Evolutionary conservation across 1,140 invertebrate genomes (phyloP), one percentile per base, ranked within the genome.

Genomic region (Drosophila saltans): DNA sequence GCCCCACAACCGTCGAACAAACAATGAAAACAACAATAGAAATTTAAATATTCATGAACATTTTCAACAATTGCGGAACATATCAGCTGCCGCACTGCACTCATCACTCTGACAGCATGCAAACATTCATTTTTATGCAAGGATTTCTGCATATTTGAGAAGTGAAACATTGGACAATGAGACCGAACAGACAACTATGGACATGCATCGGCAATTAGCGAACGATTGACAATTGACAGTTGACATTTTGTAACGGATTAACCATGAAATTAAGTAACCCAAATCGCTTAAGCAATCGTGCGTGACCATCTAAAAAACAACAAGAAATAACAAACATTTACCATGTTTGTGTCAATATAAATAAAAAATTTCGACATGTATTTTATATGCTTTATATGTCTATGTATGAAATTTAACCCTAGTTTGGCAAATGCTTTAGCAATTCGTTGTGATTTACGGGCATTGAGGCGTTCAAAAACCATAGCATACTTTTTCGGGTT

Each of bases 11-110:
- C 52, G 67, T 58, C 45, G 45, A 52, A 52, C 45, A 52, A 52
- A 52, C 45, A 52, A 26, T 52, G 21, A 61, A 78, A 70, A 60
- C 75, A 75, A 85, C 82, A 86, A 85, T 75, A 73, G 81, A 71
- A 73, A 73, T 81, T 86, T 76, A 86, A 86, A 86, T 86, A 86
- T 86, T 86, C 82, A 86, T 86, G 82, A 86, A 73, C 62, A 57
- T 81, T 72, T 72, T 76, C 72, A 80, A 71, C 77, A 67, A 74
- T 78, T 78, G 73, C 72, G 82, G 72, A 83, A 72, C 79, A 77
- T 84, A 81, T 80, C 77, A 83, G 59, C 74, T 66, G 64, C 58
- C 48, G 24, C 52, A 74, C 21, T 52, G 45, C 45, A 52, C 45
- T 52, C 45, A 26, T 52, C 45, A 52, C 5, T 48, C 45, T 9